These are phyloP conservation scores for Spodoptera litura DNA, from an alignment of 1,140 invertebrate species.

Conservation along the genomic window DNA sequence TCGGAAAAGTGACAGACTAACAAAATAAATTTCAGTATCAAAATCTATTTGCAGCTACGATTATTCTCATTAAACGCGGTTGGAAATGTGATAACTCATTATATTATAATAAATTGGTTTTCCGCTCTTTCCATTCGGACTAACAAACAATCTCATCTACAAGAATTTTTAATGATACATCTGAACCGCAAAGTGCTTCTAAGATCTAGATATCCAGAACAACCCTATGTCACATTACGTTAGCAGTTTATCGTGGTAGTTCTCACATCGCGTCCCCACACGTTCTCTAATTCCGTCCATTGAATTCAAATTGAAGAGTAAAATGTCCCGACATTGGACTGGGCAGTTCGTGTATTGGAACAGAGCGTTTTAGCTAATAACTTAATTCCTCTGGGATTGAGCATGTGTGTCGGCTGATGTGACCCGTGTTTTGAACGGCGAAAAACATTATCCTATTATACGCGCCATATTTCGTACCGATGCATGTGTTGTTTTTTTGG, in stretches of 20 bases:
- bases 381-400: slow-evolving; percentile 81
- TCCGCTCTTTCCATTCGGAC: not conserved
- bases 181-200: slow-evolving; percentile 23
- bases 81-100: slow-evolving; percentile 6
- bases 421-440: slow-evolving; percentile 56
- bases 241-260: slow-evolving; percentile 70
- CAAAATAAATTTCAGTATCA: slow-evolving; percentile 23
- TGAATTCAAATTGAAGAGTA: slow-evolving; percentile 84
- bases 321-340: slow-evolving; percentile 66
- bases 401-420: slow-evolving; percentile 65
- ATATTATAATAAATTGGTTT: slow-evolving; percentile 11
- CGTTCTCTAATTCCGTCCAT: slow-evolving; percentile 80
- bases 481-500: slow-evolving; percentile 11
- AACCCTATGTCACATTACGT: slow-evolving; percentile 70
- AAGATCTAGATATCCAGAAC: slow-evolving; percentile 52
- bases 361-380: slow-evolving; percentile 80
- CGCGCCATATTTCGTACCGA: slow-evolving; percentile 19
- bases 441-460: slow-evolving; percentile 45
- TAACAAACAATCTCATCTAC: not conserved
- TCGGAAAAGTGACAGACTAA: not conserved
- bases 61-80: slow-evolving; percentile 10
- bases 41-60: slow-evolving; percentile 10
- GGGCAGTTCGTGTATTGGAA: slow-evolving; percentile 71
- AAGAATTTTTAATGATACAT: no score
- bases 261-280: slow-evolving; percentile 65